Conservation (phyloP, 2,888 invertebrate species). For the Parnassius glacialis region DNA sequence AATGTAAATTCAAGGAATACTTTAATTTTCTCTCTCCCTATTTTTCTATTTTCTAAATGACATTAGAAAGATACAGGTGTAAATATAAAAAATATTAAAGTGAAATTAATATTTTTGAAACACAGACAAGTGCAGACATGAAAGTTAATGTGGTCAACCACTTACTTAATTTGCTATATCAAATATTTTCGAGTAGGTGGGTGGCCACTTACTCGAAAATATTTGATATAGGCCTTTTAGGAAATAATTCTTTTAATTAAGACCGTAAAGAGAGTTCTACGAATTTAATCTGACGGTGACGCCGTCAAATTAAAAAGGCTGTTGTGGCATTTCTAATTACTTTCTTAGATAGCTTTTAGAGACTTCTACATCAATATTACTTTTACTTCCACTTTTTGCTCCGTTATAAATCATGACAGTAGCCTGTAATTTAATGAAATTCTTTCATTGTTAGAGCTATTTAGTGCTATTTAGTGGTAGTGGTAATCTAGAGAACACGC, state of each 20-base stretch:
- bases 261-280: constrained; percentile 12
- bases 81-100: too few species aligned
- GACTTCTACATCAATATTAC: constrained; percentile 1
- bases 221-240: constrained; percentile 4
- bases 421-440: too few species aligned
- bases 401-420: too few species aligned
- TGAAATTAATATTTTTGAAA: neutral
- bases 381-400: neutral
- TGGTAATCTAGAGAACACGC: too few species aligned
- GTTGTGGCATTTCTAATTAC: constrained; percentile 21
- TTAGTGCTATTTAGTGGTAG: too few species aligned
- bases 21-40: too few species aligned
- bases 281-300: constrained; percentile 11
- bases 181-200: too few species aligned
- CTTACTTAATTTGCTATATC: constrained; percentile 1
- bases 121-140: neutral
- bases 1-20: too few species aligned
- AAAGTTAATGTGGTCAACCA: neutral
- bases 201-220: neutral
- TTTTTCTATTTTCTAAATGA: too few species aligned
- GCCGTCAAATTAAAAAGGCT: constrained; percentile 12
- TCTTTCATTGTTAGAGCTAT: too few species aligned
- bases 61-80: too few species aligned
- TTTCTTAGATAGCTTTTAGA: constrained; percentile 11
- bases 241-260: constrained; percentile 12